Percentiles rank a stretch among this genome's conserved stretches.
Evolutionary conservation across 2,888 invertebrate genomes (phyloP).

Genomic region (Epicampocera succincta): DNA sequence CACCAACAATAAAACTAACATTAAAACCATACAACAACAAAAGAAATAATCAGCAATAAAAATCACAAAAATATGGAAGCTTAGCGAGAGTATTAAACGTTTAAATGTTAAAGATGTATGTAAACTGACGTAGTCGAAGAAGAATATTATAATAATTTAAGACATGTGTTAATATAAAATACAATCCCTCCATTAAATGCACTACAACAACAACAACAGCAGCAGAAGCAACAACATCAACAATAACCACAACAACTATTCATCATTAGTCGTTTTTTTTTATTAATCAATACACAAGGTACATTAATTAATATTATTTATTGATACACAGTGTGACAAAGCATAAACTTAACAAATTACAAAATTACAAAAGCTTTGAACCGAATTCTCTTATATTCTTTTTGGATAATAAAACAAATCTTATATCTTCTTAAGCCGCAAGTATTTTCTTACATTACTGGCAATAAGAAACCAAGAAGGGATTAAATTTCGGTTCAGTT

Average conservation of each 20-base stretch:
- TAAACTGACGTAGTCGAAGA: slow-evolving; percentile 47
- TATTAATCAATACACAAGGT: slow-evolving; percentile 53
- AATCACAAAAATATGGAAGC: slow-evolving; percentile 73
- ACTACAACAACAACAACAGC: slow-evolving; percentile 56
- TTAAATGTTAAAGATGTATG: slow-evolving; percentile 53
- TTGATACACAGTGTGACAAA: not conserved
- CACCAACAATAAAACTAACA: slow-evolving; percentile 19
- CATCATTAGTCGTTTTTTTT: slow-evolving; percentile 58
- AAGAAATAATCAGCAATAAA: slow-evolving; percentile 43
- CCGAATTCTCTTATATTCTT: too few species aligned
- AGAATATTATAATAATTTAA: slow-evolving; percentile 55
- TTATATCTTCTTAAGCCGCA: too few species aligned
- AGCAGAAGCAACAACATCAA: slow-evolving; percentile 18
- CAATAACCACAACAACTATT: slow-evolving; percentile 26
- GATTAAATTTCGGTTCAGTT: too few species aligned
- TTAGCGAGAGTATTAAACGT: slow-evolving; percentile 76
- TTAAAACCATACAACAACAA: not conserved
- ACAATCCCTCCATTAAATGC: slow-evolving; percentile 77
- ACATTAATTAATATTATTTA: slow-evolving; percentile 23
- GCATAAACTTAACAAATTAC: not conserved
- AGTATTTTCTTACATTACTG: too few species aligned
- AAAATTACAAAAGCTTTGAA: too few species aligned
- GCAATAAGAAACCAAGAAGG: too few species aligned
- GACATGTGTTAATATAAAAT: slow-evolving; percentile 58
- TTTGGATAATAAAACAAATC: too few species aligned